phyloP scores from a whole-genome alignment of 2,888 invertebrate genomes.

The Andrena chrysosceles region DNA sequence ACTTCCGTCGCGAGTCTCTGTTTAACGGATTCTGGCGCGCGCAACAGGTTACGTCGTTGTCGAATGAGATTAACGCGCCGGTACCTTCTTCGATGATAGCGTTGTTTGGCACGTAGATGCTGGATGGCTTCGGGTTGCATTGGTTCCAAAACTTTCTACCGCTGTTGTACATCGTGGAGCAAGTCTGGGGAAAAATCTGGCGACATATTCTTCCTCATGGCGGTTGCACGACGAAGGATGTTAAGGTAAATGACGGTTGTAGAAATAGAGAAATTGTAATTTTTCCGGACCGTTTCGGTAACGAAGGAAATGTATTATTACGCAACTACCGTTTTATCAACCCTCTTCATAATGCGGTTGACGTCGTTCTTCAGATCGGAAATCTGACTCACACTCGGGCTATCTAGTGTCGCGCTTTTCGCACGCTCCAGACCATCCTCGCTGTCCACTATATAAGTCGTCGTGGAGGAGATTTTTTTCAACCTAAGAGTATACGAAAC shows the following conservation, averaged over 20 bases:
- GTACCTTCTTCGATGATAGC: constrained; percentile 67
- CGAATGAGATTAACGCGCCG: not conserved
- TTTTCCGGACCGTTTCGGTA: not conserved
- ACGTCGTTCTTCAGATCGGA: not conserved
- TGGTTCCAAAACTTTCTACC: constrained; percentile 66
- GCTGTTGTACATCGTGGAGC: constrained; percentile 34
- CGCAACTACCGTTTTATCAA: constrained; percentile 51
- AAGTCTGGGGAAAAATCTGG: constrained; percentile 39
- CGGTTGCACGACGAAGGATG: not conserved
- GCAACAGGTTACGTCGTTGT: not conserved
- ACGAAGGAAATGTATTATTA: not conserved
- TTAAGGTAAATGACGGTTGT: not conserved
- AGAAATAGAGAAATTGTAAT: not conserved
- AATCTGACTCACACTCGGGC: not conserved
- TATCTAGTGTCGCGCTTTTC: constrained; percentile 20
- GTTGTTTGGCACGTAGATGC: constrained; percentile 32
- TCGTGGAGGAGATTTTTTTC: constrained; percentile 52
- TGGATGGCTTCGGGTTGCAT: constrained; percentile 29
- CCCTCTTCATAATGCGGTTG: constrained; percentile 4
- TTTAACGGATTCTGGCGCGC: not conserved
- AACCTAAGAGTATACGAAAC: constrained; percentile 35
- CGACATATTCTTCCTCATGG: constrained; percentile 4
- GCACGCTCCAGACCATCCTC: constrained; percentile 15
- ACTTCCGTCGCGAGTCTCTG: not conserved
- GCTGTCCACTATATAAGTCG: constrained; percentile 57